Evolutionary conservation across 1,140 invertebrate genomes (phyloP), one percentile per base, ranked within the genome.

Genomic region (Drosophila littoralis): DNA sequence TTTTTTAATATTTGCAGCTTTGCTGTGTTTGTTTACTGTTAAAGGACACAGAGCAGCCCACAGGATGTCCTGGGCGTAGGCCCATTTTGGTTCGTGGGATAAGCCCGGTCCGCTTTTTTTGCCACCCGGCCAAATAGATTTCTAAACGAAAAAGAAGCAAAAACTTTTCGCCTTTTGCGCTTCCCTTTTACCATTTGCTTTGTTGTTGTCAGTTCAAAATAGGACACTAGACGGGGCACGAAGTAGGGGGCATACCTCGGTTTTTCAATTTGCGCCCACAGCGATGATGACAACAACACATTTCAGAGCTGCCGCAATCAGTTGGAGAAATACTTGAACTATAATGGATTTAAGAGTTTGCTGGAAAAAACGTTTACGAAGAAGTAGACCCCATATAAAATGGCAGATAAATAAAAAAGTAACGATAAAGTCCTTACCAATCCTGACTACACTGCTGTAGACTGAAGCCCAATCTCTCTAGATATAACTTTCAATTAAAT

Each of bases 1-100:
- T 73, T 63, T 74, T 60, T 61, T 74, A 77, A 69, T 75, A 75
- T 75, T 71, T 75, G 73, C 73, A 75, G 68, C 73, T 75, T 75
- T 75, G 46, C 60, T 71, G 52, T 75, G 73, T 75, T 75, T 75
- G 73, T 75, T 75, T 75, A 75, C 73, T 65, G 73, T 75, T 75
- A 75, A 71, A 64, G 73, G 67, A 75, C 59, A 75, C 67, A 74
- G 46, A 6, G n/a, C 63, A 46, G 32, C 9, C 66, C 60, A 71
- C 73, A 71, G 73, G 73, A 71, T 59, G 68, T 74, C 33, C 65
- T 38, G 38, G 55, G 60, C 59, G 45, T 71, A 71, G 59, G 73
- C 73, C 48, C 66, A 63, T 70, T 64, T 71, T 64, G 38, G 35
- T 67, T 59, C 12, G 48, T 60, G 35, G 72, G 72, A 75, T 69